Evolutionary conservation across 2,797 vertebrate species (phyloP).

Genomic region (Gastrophryne carolinensis): DNA sequence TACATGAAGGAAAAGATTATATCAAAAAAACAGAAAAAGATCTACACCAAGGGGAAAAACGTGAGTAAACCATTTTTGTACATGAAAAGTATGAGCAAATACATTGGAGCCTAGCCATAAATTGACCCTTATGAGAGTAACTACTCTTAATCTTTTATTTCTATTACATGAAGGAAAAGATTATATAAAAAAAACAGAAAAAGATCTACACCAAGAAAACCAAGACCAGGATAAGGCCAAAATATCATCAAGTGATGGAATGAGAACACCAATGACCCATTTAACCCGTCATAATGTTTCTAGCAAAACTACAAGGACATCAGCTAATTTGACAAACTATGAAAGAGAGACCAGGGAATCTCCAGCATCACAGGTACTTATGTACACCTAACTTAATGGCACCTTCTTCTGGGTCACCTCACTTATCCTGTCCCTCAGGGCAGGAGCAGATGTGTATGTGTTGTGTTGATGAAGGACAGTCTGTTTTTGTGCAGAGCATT

Average conservation of each 20-base stretch:
- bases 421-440: background rate
- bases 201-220: background rate
- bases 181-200: background rate
- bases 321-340: background rate
- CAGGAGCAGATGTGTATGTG: background rate
- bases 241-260: background rate
- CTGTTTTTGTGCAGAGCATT: background rate
- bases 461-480: background rate
- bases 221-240: background rate
- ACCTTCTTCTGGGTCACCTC: background rate
- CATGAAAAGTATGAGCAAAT: too few relatives aligned
- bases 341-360: background rate
- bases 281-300: conserved; percentile 12
- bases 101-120: too few relatives aligned
- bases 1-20: conserved; percentile 6
- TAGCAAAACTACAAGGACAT: conserved; percentile 1
- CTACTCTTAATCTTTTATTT: too few relatives aligned
- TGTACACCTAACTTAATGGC: background rate
- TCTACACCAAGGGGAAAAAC: too few relatives aligned
- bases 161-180: too few relatives aligned
- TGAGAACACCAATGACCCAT: conserved; percentile 21
- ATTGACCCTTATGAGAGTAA: too few relatives aligned
- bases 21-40: background rate
- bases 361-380: conserved; percentile 22
- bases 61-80: too few relatives aligned